These are phyloP conservation scores for Vulpes ferrilata DNA, from an alignment of 2,113 vertebrate species.

Conservation along the genomic window DNA sequence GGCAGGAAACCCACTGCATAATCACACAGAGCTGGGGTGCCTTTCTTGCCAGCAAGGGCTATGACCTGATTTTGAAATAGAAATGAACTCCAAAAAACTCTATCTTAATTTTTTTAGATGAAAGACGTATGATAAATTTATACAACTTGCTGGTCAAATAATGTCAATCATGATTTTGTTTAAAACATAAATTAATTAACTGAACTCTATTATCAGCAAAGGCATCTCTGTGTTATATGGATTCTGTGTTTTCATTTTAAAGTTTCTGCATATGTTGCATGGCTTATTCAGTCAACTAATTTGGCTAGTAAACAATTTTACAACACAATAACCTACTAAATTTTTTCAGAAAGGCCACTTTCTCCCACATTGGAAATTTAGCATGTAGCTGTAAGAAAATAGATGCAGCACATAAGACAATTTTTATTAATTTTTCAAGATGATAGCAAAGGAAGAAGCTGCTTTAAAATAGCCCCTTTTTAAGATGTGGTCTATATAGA, in stretches of 20 bases:
- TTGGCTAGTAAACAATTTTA: background rate
- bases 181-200: background rate
- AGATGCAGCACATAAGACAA: background rate
- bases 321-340: background rate
- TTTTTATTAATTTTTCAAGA: background rate
- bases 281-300: background rate
- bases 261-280: background rate
- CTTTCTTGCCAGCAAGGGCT: background rate
- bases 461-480: background rate
- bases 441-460: background rate
- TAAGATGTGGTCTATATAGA: too few species aligned
- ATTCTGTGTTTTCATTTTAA: background rate
- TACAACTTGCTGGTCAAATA: background rate
- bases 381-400: background rate
- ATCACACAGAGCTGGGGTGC: background rate
- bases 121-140: background rate
- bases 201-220: background rate
- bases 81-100: background rate
- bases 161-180: background rate
- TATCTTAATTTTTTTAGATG: background rate
- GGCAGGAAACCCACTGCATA: rapidly evolving
- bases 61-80: background rate
- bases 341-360: background rate
- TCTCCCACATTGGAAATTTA: background rate
- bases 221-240: background rate